Base-by-base conservation (phyloP, 2,113 vertebrate genomes). In the Zosterops borbonicus region DNA sequence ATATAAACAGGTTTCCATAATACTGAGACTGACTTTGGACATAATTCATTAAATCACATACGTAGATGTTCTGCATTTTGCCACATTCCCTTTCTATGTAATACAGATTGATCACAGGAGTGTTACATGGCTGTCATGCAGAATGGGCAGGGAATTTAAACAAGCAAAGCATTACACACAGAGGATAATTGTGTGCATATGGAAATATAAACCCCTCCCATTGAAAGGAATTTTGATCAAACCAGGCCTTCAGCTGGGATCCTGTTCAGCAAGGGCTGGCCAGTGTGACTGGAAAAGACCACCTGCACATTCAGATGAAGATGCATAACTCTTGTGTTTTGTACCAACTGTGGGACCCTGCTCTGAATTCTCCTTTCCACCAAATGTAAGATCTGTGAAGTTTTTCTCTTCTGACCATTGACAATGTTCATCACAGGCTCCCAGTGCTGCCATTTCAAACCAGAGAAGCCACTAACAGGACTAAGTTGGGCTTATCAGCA, bases 351-450 rank as follows among this genome's bases (percentile, higher is more conserved):
- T 39, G 37, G 18, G 52, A 28, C 58, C 88, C 92, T 88, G 76
- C 63, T 94, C 89, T 39, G 58, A 96, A 95, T 71, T 94, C 84
- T 96, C 87, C 86, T 94, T 87, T 84, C 29, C 73, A 94, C 75
- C 82, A 96, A 93, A 95, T 79, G 82, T 78, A 96, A 82, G 50
- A 95, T 90, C 96, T 95, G 63, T 83, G 90, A 94, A 86, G 76
- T 90, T 87, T 60, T 67, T 94, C 74, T 97, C 88, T 87, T 90
- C 80, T 89, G 84, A 56, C 39, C 58, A 27, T 1, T 21, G 9
- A 16, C 12, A 67, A 3, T 22, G 59, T 21, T 83, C 41, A 56
- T 18, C 41, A 37, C 56, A 46, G 85, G 69, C 80, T 81, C 49
- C 47, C 44, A 9, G 44, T 11, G 77, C 70, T 91, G 87, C 52